Evolutionary conservation across 2,113 vertebrate species (phyloP), one percentile per base, ranked within the genome.

Genomic region (Thalassarche chlororhynchos): DNA sequence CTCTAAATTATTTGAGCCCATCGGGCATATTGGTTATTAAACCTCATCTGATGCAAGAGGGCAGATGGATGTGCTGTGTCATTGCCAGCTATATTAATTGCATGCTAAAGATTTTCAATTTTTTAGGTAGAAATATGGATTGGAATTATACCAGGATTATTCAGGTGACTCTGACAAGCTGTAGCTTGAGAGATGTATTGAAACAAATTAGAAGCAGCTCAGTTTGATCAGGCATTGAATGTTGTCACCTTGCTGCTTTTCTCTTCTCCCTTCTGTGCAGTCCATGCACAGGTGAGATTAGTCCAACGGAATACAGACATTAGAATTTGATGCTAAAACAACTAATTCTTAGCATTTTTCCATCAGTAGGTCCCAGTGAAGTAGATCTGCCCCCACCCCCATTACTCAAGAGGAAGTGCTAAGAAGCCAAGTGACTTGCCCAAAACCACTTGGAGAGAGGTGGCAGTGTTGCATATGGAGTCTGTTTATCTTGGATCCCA

Each of bases 1-100:
- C 75, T 94, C 71, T 97, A 93, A 97, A 97, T 97, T 97, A 96
- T 93, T 91, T 49, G 70, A 97, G 75, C 91, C 93, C 26, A 10
- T 60, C 1, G 32, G 90, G 89, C 23, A 24, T 75, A 20, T 85
- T 83, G 85, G 82, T 96, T 97, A 95, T 96, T 97, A 91, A 94
- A 75, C 57, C 25, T 76, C 3, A 21, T 84, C 71, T 71, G 81
- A 84, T 61, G 84, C 40, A 21, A 69, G 87, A 88, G 87, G 87
- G 82, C 78, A 96, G 89, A 96, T 89, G 87, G 87, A 93, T 96
- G 91, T 86, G 82, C 86, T 94, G 87, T 76, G 91, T 87, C 96
- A 72, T 15, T 93, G 87, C 91, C 92, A 91, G 79, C 71, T 90
- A 8, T 55, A 90, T 88, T 96, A 90, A 94, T 96, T 86, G 84